phyloP scores from a whole-genome alignment of 2,797 vertebrate genomes.

The Darevskia nairensis region DNA sequence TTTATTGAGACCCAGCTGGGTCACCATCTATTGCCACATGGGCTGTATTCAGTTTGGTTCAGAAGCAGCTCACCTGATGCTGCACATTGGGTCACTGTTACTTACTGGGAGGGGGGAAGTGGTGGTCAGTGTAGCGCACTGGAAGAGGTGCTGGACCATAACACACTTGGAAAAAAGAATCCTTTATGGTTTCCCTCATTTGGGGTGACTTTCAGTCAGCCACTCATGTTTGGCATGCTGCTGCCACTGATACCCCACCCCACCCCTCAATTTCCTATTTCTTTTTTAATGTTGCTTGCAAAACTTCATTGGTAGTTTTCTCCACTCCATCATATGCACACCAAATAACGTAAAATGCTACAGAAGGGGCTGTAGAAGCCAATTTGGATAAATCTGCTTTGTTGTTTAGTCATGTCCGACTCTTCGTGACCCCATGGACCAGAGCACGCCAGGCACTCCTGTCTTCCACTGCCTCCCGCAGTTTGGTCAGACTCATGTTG shows the following conservation, averaged over 20 bases:
- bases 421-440: too few relatives aligned
- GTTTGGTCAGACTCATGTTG: too few relatives aligned
- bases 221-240: background rate
- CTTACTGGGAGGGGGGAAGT: too few relatives aligned
- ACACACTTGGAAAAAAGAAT: background rate
- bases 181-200: background rate
- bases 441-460: too few relatives aligned
- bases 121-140: too few relatives aligned
- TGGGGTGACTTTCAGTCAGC: background rate
- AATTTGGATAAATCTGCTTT: too few relatives aligned
- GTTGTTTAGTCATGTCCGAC: too few relatives aligned
- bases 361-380: background rate
- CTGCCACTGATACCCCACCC: background rate
- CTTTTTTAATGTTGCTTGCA: background rate
- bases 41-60: background rate
- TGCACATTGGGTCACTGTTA: too few relatives aligned
- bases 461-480: too few relatives aligned
- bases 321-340: background rate
- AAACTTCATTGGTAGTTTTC: background rate
- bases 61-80: too few relatives aligned
- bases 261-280: background rate
- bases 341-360: background rate
- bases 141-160: background rate
- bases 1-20: background rate
- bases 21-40: background rate